Conservation (phyloP, 2,797 vertebrate species). For the Garrulus glandarius region DNA sequence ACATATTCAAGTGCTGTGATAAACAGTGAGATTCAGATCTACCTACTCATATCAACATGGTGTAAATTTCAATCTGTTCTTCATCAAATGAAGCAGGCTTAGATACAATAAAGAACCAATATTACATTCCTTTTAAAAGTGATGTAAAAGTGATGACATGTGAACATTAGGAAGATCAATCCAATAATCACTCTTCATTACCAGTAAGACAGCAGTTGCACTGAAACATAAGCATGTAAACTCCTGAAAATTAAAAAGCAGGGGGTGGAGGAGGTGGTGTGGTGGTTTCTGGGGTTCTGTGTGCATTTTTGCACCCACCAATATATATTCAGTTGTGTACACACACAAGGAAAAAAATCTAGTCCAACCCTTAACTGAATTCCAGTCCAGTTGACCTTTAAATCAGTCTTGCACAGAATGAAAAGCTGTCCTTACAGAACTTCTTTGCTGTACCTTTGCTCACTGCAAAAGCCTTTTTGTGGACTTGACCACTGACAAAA, state of each 20-base stretch:
- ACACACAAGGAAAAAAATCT: not conserved
- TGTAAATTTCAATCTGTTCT: not conserved
- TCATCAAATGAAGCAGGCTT: not conserved
- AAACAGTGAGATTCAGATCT: not conserved
- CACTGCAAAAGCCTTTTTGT: conserved; percentile 46
- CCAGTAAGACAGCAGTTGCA: not conserved
- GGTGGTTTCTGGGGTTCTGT: not conserved
- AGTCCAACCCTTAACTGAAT: not conserved
- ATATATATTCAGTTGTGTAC: not conserved
- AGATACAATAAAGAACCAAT: not conserved
- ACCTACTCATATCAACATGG: not conserved
- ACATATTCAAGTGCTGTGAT: not conserved
- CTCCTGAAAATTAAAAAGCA: not conserved
- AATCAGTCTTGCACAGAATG: conserved; percentile 27
- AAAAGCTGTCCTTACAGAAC: conserved; percentile 10
- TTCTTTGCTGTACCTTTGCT: conserved; percentile 37
- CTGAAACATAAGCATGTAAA: not conserved
- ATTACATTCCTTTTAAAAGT: not conserved
- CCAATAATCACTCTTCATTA: not conserved
- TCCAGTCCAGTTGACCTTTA: conserved; percentile 70
- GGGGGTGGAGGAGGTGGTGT: fast-evolving
- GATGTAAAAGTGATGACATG: fast-evolving
- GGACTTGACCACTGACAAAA: conserved; percentile 76
- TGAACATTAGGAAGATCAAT: not conserved
- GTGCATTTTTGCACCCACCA: not conserved